These are phyloP conservation scores for Scomberomorus guttatus DNA, from an alignment of 2,797 vertebrate genomes.

Conservation along the genomic window DNA sequence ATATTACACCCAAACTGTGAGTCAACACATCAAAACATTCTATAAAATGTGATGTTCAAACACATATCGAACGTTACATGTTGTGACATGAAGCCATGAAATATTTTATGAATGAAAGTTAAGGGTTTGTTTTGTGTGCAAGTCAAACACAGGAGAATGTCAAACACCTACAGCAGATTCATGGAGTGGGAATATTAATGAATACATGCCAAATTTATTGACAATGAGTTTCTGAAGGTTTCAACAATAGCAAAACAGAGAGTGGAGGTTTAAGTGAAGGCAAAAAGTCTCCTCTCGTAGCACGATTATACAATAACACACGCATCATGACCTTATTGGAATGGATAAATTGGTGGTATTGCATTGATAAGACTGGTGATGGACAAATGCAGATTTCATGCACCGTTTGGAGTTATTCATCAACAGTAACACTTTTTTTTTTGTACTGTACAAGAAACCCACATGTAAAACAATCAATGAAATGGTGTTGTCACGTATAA, in stretches of 20 bases:
- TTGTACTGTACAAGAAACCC: constrained; percentile 73
- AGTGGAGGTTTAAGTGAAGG: constrained; percentile 64
- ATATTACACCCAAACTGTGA: constrained; percentile 55
- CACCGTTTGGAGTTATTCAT: constrained; percentile 71
- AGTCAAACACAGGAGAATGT: constrained; percentile 70
- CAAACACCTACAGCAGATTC: constrained; percentile 61
- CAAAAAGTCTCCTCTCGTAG: constrained; percentile 59
- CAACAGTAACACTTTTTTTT: constrained; percentile 64
- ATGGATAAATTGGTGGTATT: constrained; percentile 57
- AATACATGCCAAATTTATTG: constrained; percentile 68
- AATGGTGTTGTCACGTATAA: constrained; percentile 53
- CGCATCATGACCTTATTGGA: constrained; percentile 54
- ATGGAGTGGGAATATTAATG: constrained; percentile 62
- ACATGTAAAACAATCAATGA: constrained; percentile 72
- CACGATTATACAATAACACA: constrained; percentile 65
- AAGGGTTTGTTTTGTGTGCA: constrained; percentile 54
- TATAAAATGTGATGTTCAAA: constrained; percentile 60
- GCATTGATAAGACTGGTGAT: constrained; percentile 66
- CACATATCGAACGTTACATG: constrained; percentile 34
- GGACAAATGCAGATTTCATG: constrained; percentile 78
- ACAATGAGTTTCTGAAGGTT: constrained; percentile 56
- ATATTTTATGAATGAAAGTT: constrained; percentile 28
- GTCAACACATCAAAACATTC: constrained; percentile 63
- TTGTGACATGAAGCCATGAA: constrained; percentile 45
- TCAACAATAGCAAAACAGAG: constrained; percentile 65